A percentile compares a stretch with the other conserved stretches of the same genome.
Conservation (phyloP, 2,113 vertebrate species). For the Chloroceryle aenea region DNA sequence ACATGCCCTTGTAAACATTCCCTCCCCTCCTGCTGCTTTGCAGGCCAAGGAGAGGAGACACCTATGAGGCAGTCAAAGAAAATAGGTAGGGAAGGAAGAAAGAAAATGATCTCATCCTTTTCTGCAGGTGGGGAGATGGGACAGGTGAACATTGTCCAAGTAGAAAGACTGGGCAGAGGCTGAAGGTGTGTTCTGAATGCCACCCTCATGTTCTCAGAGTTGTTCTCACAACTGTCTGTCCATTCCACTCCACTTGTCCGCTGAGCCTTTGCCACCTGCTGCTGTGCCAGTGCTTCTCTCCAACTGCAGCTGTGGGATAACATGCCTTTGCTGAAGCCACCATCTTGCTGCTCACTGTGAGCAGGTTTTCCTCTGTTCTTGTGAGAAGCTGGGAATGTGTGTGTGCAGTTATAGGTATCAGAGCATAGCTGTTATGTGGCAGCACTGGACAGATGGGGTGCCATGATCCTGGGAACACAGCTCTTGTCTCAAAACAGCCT, state of each 20-base stretch:
- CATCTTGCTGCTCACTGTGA: accelerated
- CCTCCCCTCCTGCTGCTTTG: neutral
- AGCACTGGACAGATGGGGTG: neutral
- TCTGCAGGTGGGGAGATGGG: neutral
- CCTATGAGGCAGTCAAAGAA: neutral
- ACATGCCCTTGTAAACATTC: no score
- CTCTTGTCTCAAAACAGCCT: neutral
- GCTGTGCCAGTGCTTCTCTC: accelerated
- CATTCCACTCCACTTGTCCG: accelerated
- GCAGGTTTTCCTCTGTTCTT: neutral
- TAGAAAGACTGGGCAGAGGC: neutral
- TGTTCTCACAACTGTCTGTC: neutral
- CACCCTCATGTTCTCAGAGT: accelerated
- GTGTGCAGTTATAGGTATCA: accelerated
- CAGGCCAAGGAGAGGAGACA: neutral
- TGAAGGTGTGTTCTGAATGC: neutral
- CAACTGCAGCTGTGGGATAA: neutral
- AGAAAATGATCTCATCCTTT: neutral
- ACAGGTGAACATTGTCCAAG: neutral
- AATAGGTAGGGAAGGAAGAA: neutral
- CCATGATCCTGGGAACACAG: neutral
- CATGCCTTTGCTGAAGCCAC: neutral
- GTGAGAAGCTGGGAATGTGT: neutral
- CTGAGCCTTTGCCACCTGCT: accelerated
- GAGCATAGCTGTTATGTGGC: accelerated